Evolutionary conservation across 2,888 invertebrate species (phyloP), one percentile per base, ranked within the genome.

Genomic region (Agrochola circellaris): DNA sequence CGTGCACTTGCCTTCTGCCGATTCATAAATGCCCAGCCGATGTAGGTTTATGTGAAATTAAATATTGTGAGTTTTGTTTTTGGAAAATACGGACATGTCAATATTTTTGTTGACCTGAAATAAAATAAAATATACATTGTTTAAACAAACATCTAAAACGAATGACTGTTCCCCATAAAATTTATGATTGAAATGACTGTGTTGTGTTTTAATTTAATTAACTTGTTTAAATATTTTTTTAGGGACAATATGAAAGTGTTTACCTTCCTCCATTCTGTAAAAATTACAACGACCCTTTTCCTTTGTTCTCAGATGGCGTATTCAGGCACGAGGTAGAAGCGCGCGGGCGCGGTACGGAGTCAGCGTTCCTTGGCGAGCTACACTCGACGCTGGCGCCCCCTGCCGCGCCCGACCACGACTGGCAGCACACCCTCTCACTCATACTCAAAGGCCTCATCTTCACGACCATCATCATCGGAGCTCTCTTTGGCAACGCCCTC

Each of bases 401-500:
- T 90, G 95, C 95, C 96, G 96, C 95, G 95, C 95, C 95, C 95
- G 93, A 92, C 70, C 92, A 94, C 89, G 89, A 92, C 91, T 95
- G 95, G 94, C 93, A 92, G 76, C 95, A 95, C 90, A 95, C 95
- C 75, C 93, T 98, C 80, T 91, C 97, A 60, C 95, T 98, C 89
- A 97, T 98, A 83, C 95, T 98, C 89, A 98, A 98, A 94, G 98
- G 98, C 78, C 97, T 98, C 91, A 97, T 98, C 88, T 99, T 99
- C 97, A 97, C 98, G 78, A 97, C 97, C 88, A 99, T 99, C 93
- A 99, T 99, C 92, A 97, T 98, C 76, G 98, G 98, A 86, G 99
- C 99, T 51, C 97, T 99, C 30, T 97, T 99, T 76, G 99, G 99
- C 73, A 99, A 99, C 97, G 98, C 99, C 4, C 97, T 99, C 86